These are phyloP conservation scores for Zalophus californianus DNA, from an alignment of 2,797 vertebrate genomes.

Conservation along the genomic window DNA sequence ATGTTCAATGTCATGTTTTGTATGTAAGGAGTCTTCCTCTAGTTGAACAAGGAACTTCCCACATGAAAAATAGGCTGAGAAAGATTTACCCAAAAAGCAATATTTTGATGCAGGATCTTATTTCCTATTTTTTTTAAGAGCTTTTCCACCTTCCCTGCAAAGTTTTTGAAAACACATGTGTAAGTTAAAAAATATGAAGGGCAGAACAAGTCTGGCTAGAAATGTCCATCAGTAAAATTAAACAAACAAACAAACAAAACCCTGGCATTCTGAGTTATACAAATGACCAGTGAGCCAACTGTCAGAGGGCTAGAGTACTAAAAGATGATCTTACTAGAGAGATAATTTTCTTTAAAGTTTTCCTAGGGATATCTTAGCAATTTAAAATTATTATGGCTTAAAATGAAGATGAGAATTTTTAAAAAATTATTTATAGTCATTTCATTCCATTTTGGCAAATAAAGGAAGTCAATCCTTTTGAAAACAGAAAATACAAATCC, in stretches of 20 bases:
- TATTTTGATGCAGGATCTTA: not conserved
- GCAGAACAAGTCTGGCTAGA: not conserved
- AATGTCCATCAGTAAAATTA: not conserved
- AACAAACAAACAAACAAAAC: not conserved
- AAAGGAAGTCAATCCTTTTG: not conserved
- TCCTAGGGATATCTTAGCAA: not conserved
- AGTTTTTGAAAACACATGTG: not conserved
- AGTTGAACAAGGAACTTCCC: not conserved
- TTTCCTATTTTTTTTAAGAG: not conserved
- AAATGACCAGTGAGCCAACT: not conserved
- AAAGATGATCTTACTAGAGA: not conserved
- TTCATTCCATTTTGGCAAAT: not conserved
- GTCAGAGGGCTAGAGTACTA: not conserved
- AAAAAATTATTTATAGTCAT: not conserved
- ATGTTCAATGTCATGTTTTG: not conserved
- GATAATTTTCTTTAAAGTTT: not conserved
- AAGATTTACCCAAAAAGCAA: not conserved
- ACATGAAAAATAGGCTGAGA: not conserved
- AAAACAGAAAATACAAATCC: not conserved
- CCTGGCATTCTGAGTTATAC: not conserved
- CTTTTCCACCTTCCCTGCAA: not conserved
- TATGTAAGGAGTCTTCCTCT: not conserved
- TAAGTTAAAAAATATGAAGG: not conserved
- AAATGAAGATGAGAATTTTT: not conserved
- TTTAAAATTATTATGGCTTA: not conserved